Percentiles rank a stretch among this genome's conserved stretches.
Conservation (phyloP, 92 coral and sea anemone genomes). For the Phenganax stokvisi region DNA sequence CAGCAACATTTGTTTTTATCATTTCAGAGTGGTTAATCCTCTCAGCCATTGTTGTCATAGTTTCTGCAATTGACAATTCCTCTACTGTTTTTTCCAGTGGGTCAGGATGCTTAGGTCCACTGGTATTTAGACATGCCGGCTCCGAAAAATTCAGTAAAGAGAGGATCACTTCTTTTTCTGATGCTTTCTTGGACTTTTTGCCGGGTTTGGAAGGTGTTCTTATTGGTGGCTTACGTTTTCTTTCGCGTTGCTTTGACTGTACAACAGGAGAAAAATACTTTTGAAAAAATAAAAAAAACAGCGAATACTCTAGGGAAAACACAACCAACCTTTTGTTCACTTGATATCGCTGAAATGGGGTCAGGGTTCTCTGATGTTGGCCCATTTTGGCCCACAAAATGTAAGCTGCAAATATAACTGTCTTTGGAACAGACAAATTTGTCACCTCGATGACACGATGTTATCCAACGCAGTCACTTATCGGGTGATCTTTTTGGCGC, state of each 20-base stretch:
- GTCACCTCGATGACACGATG: constrained; percentile 51
- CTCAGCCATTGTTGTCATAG: not conserved
- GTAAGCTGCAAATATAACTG: constrained; percentile 49
- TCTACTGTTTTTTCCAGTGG: not conserved
- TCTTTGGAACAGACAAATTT: constrained; percentile 49
- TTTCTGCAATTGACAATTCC: not conserved
- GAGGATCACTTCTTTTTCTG: not conserved
- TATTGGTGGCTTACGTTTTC: not conserved
- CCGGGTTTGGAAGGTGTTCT: not conserved
- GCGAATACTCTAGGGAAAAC: not conserved
- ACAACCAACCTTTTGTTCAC: not conserved
- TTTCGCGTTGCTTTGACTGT: not conserved
- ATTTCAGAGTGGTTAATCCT: not conserved
- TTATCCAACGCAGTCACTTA: constrained; percentile 52
- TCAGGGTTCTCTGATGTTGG: constrained; percentile 53
- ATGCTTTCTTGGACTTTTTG: not conserved
- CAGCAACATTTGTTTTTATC: not conserved
- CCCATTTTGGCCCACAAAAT: constrained; percentile 55
- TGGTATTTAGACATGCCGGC: not conserved
- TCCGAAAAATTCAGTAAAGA: constrained; percentile 1
- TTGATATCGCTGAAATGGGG: constrained; percentile 37
- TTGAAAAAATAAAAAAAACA: not conserved
- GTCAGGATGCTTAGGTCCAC: not conserved
- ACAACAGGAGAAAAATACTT: not conserved
- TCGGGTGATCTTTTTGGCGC: constrained; percentile 47